Percentiles rank a stretch among this genome's conserved stretches.
Evolutionary conservation across 2,888 invertebrate species (phyloP).

Genomic region (Pecten maximus): DNA sequence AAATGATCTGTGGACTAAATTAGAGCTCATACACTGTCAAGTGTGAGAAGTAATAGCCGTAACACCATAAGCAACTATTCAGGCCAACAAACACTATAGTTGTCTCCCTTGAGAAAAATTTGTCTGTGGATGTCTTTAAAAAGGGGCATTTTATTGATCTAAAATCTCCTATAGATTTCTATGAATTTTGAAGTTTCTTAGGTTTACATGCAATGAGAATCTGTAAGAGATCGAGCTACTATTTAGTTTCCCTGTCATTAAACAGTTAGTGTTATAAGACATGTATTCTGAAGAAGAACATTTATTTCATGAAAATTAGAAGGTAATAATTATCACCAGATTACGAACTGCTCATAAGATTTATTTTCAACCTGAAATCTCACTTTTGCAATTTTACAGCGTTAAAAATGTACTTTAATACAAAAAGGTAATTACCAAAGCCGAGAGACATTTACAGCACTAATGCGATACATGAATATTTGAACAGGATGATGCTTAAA

Average conservation of each 20-base stretch:
- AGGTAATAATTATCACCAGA: not conserved
- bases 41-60: not conserved
- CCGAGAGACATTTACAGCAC: not conserved
- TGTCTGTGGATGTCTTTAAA: not conserved
- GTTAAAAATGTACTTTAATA: not conserved
- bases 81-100: not conserved
- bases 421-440: not conserved
- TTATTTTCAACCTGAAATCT: not conserved
- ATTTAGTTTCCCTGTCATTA: not conserved
- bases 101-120: not conserved
- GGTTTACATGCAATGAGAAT: not conserved
- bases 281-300: not conserved
- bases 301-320: not conserved
- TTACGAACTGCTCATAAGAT: not conserved
- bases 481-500: not conserved
- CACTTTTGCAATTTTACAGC: not conserved
- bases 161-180: not conserved
- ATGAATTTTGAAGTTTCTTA: not conserved
- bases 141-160: not conserved
- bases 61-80: not conserved
- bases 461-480: not conserved
- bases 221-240: not conserved
- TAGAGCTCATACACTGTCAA: not conserved
- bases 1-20: slow-evolving; percentile 12
- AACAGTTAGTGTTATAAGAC: not conserved